Evolutionary conservation across 1,140 invertebrate species (phyloP), one percentile per base, ranked within the genome.

Genomic region (Chrysomallon squamiferum): DNA sequence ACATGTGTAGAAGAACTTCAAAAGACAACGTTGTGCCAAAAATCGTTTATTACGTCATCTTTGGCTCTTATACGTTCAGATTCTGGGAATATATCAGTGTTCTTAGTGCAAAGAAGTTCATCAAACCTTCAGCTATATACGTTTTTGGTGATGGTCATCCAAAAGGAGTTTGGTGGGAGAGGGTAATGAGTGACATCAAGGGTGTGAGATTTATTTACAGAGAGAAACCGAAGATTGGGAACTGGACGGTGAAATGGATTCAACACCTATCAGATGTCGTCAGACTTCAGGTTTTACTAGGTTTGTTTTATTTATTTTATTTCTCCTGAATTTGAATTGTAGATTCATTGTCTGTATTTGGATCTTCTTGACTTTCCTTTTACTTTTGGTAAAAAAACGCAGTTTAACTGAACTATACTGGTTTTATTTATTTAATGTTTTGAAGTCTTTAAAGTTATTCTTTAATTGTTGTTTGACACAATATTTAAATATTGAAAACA

Each of bases 11-110:
- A 15, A 33, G 38, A 27, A 35, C 38, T 41, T 7, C 6, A 43
- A 38, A 43, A 22, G 58, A 38, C 22, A 20, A 22, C 15, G 29
- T 49, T 6, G 62, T 71, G 5, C 69, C 69, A 9, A 63, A 54
- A 45, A 56, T 68, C 30, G 69, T 71, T 20, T 71, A 71, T n/a
- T 71, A 63, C 25, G 65, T 71, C 41, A 71, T 66, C 22, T 71
- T 68, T 35, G 69, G 69, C 6, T 27, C 61, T 7, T 71, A 68
- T 59, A 59, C 22, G 5, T 71, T 71, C 58, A 15, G 62, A 18
- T 68, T 71, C 49, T 65, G 62, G 62, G 45, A 71, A 32, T 71
- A 71, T 62, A 59, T 71, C 35, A 61, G 65, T 50, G 25, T 71
- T 2, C 45, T 68, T 38, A 62, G 62, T 15, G 65, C 69, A 11